These are phyloP conservation scores for Gavia stellata DNA, from an alignment of 2,113 vertebrate species.

Conservation along the genomic window DNA sequence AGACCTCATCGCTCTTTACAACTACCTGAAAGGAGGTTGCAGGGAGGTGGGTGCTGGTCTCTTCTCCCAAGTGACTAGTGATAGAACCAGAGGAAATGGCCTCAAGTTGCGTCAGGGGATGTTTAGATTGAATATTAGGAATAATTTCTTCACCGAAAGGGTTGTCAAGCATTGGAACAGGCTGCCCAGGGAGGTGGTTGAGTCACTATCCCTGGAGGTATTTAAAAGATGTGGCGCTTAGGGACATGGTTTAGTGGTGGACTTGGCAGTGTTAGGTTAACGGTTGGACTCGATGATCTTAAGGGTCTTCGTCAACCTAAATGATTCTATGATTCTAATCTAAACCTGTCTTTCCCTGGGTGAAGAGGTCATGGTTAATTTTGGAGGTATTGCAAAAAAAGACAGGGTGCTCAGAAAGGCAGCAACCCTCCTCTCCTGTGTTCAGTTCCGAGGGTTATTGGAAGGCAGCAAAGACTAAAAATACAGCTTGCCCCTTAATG, in stretches of 20 bases:
- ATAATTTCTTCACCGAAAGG: not conserved
- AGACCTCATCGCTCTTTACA: not conserved
- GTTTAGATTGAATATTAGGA: not conserved
- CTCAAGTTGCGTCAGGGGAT: not conserved
- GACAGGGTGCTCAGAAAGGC: not conserved
- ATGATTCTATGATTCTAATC: not conserved
- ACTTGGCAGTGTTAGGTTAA: not conserved
- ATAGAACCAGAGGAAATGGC: not conserved
- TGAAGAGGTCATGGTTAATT: not conserved
- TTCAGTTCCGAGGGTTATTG: not conserved
- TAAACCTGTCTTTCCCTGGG: not conserved
- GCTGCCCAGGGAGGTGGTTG: not conserved
- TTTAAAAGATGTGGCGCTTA: not conserved
- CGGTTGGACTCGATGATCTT: not conserved
- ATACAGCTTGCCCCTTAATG: not conserved
- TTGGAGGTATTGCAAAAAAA: not conserved
- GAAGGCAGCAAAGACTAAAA: not conserved
- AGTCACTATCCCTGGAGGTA: not conserved
- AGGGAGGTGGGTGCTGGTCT: rapidly evolving
- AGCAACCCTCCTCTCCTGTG: not conserved
- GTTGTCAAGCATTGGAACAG: not conserved
- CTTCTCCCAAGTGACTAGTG: not conserved
- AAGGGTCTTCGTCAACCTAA: not conserved
- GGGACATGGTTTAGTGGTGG: not conserved
- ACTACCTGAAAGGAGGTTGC: not conserved